Conservation (phyloP, 2,888 invertebrate species). For the Drosophila leonis region DNA sequence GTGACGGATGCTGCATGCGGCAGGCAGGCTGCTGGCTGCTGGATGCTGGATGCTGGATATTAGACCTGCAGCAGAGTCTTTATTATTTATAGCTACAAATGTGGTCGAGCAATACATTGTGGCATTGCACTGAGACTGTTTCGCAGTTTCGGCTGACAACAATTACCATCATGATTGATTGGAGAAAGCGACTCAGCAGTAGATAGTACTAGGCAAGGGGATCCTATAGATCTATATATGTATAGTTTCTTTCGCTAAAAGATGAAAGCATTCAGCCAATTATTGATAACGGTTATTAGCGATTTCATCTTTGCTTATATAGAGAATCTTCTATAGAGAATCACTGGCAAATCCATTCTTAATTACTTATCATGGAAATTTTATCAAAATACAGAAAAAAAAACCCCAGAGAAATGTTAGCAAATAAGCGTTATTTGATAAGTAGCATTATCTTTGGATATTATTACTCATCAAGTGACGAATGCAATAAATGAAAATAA, state of each 20-base stretch:
- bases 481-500: background rate
- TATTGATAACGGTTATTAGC: background rate
- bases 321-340: too few species aligned
- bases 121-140: slow-evolving; percentile 16
- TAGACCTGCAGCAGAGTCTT: slow-evolving; percentile 6
- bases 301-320: too few species aligned
- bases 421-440: background rate
- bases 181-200: background rate
- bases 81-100: slow-evolving; percentile 52
- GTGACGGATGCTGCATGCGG: slow-evolving; percentile 31
- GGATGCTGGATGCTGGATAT: slow-evolving; percentile 2
- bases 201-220: background rate
- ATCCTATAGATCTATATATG: background rate
- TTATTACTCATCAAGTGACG: slow-evolving; percentile 1
- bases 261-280: background rate
- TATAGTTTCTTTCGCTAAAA: background rate
- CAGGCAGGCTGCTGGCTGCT: background rate
- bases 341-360: background rate
- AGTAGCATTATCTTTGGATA: slow-evolving; percentile 1
- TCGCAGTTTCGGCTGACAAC: slow-evolving; percentile 10
- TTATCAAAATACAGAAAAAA: background rate
- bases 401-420: background rate
- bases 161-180: background rate
- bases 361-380: background rate
- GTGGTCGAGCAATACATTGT: slow-evolving; percentile 34